These are phyloP conservation scores for Archocentrus centrarchus DNA, from an alignment of 2,113 vertebrate genomes.

Conservation along the genomic window DNA sequence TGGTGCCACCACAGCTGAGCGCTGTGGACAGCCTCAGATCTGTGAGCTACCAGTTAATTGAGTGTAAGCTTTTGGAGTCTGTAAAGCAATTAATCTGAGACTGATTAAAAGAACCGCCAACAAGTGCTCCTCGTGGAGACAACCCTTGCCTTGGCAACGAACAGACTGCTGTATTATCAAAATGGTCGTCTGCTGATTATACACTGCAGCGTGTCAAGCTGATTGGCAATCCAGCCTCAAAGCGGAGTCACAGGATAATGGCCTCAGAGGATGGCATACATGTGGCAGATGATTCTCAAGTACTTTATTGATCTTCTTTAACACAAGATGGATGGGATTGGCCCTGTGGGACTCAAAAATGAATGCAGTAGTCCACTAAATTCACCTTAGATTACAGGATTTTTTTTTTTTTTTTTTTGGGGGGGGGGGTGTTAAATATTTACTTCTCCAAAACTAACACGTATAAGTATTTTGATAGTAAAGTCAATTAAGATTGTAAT, in stretches of 20 bases:
- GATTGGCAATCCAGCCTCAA: slow-evolving; percentile 31
- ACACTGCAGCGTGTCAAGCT: slow-evolving; percentile 17
- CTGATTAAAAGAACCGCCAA: slow-evolving; percentile 69
- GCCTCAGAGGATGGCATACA: slow-evolving; percentile 22
- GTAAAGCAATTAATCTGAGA: slow-evolving; percentile 69
- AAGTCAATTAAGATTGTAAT: not conserved
- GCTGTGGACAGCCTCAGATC: slow-evolving; percentile 57
- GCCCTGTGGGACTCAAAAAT: not conserved
- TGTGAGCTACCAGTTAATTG: slow-evolving; percentile 61
- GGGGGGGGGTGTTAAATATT: not conserved
- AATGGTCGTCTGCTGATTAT: slow-evolving; percentile 46
- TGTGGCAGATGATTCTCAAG: slow-evolving; percentile 29
- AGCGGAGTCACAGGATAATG: slow-evolving; percentile 35
- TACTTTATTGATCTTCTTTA: slow-evolving; percentile 26
- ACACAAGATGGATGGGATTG: slow-evolving; percentile 2
- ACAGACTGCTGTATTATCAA: slow-evolving; percentile 46
- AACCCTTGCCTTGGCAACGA: slow-evolving; percentile 45
- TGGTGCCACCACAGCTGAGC: slow-evolving; percentile 33
- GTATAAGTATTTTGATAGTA: accelerated
- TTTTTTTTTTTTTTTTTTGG: not conserved
- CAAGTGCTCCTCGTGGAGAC: slow-evolving; percentile 47
- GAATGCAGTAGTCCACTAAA: not conserved
- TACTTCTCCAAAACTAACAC: not conserved
- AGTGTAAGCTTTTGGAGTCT: slow-evolving; percentile 62
- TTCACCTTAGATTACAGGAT: not conserved